Evolutionary conservation across 2,797 vertebrate species (phyloP).

Genomic region (Lithobates pipiens): DNA sequence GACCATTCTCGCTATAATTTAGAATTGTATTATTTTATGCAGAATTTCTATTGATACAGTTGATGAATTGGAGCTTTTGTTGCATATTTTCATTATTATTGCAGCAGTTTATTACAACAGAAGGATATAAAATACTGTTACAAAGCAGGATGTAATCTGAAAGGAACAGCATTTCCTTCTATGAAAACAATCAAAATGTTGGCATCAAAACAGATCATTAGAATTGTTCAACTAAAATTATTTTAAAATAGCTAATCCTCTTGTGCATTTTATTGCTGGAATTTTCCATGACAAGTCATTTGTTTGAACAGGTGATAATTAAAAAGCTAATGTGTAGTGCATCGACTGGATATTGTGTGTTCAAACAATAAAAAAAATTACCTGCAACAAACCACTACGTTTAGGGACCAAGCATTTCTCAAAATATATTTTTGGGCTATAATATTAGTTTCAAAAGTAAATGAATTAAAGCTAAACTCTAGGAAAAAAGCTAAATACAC

Average conservation of each 20-base stretch:
- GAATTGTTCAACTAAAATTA: constrained; percentile 33
- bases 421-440: neutral
- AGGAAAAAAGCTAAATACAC: too few relatives aligned
- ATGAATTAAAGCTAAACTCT: too few relatives aligned
- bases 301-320: constrained; percentile 12
- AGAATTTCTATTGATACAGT: neutral
- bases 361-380: neutral
- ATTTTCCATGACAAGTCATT: constrained; percentile 9
- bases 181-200: constrained; percentile 16
- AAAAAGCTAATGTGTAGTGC: constrained; percentile 1
- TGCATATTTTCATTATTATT: constrained; percentile 10
- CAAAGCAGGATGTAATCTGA: constrained; percentile 21
- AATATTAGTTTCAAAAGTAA: too few relatives aligned
- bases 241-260: constrained; percentile 17
- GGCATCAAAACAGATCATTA: constrained; percentile 13
- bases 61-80: constrained; percentile 25
- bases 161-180: constrained; percentile 19
- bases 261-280: constrained; percentile 7
- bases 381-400: neutral
- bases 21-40: constrained; percentile 1
- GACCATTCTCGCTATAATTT: neutral
- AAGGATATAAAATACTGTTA: constrained; percentile 30
- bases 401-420: neutral
- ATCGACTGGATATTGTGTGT: neutral
- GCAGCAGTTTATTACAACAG: constrained; percentile 18